Conservation (phyloP, 1,140 invertebrate species). For the Teleogryllus occipitalis region DNA sequence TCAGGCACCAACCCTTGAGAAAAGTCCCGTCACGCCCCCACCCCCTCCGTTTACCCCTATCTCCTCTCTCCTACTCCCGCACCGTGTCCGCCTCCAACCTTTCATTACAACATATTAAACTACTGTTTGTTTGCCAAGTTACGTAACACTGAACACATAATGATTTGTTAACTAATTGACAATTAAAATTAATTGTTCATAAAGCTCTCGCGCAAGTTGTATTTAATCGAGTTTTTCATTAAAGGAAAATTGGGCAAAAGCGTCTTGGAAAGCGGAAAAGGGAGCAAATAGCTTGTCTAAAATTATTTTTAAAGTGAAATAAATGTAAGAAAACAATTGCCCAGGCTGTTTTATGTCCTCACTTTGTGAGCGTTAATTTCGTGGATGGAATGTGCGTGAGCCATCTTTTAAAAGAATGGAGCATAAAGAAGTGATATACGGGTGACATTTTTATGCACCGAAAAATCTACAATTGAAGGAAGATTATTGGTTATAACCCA, state of each 20-base stretch:
- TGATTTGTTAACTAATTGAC: neutral
- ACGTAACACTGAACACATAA: neutral
- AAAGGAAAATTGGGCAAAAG: neutral
- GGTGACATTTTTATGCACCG: too few relatives aligned
- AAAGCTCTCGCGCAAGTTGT: neutral
- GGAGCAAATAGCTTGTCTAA: too few relatives aligned
- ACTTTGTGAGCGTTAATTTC: too few relatives aligned
- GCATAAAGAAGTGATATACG: too few relatives aligned
- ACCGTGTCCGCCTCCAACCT: neutral
- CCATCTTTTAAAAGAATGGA: too few relatives aligned
- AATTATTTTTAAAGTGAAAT: too few relatives aligned
- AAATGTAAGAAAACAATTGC: too few relatives aligned
- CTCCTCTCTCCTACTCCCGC: neutral
- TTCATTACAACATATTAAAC: neutral
- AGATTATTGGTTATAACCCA: too few relatives aligned
- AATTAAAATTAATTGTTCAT: conserved; percentile 6
- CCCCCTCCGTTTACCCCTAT: neutral
- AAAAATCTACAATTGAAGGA: too few relatives aligned
- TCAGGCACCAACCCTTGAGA: neutral
- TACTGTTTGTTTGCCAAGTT: neutral
- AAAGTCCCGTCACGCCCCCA: neutral
- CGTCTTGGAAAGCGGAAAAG: too few relatives aligned
- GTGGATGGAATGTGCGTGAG: too few relatives aligned
- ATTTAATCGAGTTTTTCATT: neutral
- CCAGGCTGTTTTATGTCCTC: too few relatives aligned